phyloP scores from a whole-genome alignment of 2,797 vertebrate genomes.

The Diplodus puntazzo region DNA sequence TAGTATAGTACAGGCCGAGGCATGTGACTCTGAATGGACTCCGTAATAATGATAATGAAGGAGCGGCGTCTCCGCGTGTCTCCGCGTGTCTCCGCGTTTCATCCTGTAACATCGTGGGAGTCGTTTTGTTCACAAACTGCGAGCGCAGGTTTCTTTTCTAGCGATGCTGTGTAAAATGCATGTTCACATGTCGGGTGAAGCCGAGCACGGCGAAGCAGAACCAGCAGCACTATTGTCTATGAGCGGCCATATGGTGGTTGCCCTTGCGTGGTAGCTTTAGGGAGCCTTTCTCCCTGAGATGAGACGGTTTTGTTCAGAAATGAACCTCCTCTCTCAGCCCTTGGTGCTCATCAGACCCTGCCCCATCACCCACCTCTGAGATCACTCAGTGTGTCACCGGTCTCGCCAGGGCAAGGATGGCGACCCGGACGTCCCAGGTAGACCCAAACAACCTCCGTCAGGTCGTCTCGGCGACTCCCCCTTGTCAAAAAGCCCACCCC shows the following conservation, averaged over 20 bases:
- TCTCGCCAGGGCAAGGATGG: slow-evolving; percentile 43
- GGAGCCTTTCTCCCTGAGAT: slow-evolving; percentile 78
- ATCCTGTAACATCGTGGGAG: slow-evolving; percentile 13
- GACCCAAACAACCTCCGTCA: slow-evolving; percentile 89
- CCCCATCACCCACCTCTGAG: slow-evolving; percentile 62
- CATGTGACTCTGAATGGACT: slow-evolving; percentile 49
- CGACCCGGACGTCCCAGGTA: slow-evolving; percentile 76
- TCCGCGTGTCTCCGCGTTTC: slow-evolving; percentile 18
- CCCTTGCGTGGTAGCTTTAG: slow-evolving; percentile 82
- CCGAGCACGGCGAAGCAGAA: slow-evolving; percentile 75
- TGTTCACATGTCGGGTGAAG: slow-evolving; percentile 73
- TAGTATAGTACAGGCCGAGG: slow-evolving; percentile 44
- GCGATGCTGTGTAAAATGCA: slow-evolving; percentile 61
- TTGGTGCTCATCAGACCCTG: slow-evolving; percentile 61
- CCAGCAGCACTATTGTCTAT: slow-evolving; percentile 73
- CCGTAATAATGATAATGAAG: slow-evolving; percentile 28
- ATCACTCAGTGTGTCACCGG: slow-evolving; percentile 46
- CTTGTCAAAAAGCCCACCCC: slow-evolving; percentile 76
- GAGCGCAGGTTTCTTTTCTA: slow-evolving; percentile 44
- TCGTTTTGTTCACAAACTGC: slow-evolving; percentile 32
- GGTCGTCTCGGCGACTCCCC: slow-evolving; percentile 85
- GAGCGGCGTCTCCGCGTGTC: slow-evolving; percentile 7
- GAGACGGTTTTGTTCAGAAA: slow-evolving; percentile 71
- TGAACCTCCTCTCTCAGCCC: slow-evolving; percentile 59
- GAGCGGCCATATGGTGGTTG: slow-evolving; percentile 83